phyloP scores from a whole-genome alignment of 2,888 invertebrate genomes.

The Formica aserva region DNA sequence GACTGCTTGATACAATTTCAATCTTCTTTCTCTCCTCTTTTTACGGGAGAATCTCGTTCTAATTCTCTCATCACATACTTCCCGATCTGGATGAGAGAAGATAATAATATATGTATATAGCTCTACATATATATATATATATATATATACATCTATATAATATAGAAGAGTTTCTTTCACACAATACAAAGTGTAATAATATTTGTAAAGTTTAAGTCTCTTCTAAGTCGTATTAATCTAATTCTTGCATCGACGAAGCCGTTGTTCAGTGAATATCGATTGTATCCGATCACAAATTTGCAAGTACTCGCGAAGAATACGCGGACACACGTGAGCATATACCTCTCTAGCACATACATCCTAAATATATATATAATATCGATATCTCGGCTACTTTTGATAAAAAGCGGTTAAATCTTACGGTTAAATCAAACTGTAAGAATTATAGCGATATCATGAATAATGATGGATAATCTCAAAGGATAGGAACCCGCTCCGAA shows the following conservation, averaged over 20 bases:
- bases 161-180: constrained; percentile 24
- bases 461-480: constrained; percentile 65
- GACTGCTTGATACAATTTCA: background rate
- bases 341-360: background rate
- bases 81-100: constrained; percentile 28
- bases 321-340: constrained; percentile 9
- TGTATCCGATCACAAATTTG: background rate
- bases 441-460: background rate
- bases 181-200: constrained; percentile 39
- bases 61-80: background rate
- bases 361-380: constrained; percentile 9
- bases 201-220: constrained; percentile 24
- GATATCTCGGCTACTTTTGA: constrained; percentile 8
- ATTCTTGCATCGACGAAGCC: constrained; percentile 4
- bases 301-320: background rate
- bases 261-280: constrained; percentile 13
- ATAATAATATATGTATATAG: constrained; percentile 26
- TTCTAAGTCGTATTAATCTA: constrained; percentile 34
- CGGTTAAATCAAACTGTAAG: background rate
- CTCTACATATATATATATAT: constrained; percentile 1
- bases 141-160: too few relatives aligned
- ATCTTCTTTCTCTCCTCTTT: background rate
- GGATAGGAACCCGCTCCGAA: constrained; percentile 79
- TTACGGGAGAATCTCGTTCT: background rate
- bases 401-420: background rate